Percentiles rank a stretch among this genome's conserved stretches.
These are phyloP conservation scores for Platichthys flesus DNA, from an alignment of 2,113 vertebrate genomes.

Conservation along the genomic window DNA sequence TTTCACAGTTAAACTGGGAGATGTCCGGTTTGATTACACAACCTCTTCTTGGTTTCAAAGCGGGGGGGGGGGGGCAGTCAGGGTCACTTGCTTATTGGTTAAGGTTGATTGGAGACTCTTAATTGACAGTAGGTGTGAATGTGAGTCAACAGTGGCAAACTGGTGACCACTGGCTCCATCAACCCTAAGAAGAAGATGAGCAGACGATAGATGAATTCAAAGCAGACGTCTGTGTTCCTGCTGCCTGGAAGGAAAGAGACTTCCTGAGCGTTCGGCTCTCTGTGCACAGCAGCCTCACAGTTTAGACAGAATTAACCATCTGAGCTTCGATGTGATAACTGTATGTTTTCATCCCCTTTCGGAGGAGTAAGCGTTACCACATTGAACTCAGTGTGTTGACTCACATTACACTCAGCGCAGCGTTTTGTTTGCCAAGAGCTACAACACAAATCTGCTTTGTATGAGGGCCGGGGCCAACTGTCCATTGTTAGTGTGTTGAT, in stretches of 20 bases:
- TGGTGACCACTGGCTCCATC: no score
- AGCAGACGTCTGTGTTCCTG: background rate
- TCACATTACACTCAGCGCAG: slow-evolving; percentile 48
- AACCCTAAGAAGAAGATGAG: background rate
- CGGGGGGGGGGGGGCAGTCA: background rate
- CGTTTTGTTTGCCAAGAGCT: slow-evolving; percentile 47
- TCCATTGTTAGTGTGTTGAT: slow-evolving; percentile 33
- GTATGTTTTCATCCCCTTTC: slow-evolving; percentile 51
- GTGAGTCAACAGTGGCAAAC: no score
- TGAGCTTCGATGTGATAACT: slow-evolving; percentile 29
- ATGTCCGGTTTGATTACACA: slow-evolving; percentile 7
- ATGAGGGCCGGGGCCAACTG: slow-evolving; percentile 27
- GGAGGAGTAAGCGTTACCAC: slow-evolving; percentile 35
- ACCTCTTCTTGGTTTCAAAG: slow-evolving; percentile 1
- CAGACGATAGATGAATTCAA: background rate
- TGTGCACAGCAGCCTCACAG: background rate
- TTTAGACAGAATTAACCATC: slow-evolving; percentile 36
- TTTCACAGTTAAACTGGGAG: background rate
- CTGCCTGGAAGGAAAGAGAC: background rate
- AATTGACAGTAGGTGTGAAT: no score
- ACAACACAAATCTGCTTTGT: slow-evolving; percentile 52
- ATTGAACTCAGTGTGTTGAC: slow-evolving; percentile 47
- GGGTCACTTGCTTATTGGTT: background rate
- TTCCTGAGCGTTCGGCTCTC: background rate
- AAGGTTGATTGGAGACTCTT: background rate